Evolutionary conservation across 2,888 invertebrate species (phyloP).

Genomic region (Phaonia tiefii): DNA sequence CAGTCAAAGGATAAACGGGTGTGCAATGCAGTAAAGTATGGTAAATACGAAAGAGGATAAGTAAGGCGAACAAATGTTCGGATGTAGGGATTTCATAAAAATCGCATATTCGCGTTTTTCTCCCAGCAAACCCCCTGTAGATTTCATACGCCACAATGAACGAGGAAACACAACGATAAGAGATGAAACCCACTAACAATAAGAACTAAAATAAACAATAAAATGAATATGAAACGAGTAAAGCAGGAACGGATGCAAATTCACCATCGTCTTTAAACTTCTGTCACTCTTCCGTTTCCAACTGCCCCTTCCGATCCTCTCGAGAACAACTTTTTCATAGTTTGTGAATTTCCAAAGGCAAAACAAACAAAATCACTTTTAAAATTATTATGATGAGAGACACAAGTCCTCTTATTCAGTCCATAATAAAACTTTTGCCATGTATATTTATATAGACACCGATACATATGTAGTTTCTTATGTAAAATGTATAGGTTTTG

Average conservation of each 20-base stretch:
- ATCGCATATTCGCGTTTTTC: conserved; percentile 9
- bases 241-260: background rate
- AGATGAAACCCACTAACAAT: conserved; percentile 15
- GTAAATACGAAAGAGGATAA: background rate
- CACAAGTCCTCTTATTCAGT: conserved; percentile 5
- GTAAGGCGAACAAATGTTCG: background rate
- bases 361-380: conserved; percentile 21
- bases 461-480: background rate
- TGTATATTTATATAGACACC: background rate
- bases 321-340: conserved; percentile 6
- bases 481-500: too few species aligned
- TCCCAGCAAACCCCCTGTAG: background rate
- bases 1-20: conserved; percentile 5
- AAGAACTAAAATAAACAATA: conserved; percentile 29
- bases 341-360: conserved; percentile 14
- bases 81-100: background rate
- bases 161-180: background rate
- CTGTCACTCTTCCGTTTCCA: too few species aligned
- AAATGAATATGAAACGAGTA: conserved; percentile 21
- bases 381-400: conserved; percentile 26
- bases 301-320: background rate
- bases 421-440: conserved; percentile 3
- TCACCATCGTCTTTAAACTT: too few species aligned
- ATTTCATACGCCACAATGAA: conserved; percentile 29
- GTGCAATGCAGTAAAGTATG: background rate